Conservation (phyloP, 2,113 vertebrate species). For the Hemibagrus wyckioides region DNA sequence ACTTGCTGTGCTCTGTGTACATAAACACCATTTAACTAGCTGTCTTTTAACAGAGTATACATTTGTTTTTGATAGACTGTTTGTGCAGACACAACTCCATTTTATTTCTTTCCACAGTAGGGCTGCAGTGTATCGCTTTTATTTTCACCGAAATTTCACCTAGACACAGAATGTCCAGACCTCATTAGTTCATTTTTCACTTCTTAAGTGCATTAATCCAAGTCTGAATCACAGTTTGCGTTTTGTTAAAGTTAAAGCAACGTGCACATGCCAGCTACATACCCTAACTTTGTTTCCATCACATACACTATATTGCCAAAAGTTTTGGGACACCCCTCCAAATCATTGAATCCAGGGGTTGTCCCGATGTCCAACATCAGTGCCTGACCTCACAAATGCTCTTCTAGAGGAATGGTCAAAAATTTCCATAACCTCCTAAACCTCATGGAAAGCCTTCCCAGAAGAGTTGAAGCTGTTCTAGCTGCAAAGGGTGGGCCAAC, state of each 20-base stretch:
- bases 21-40: background rate
- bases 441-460: no score
- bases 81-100: background rate
- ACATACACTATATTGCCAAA: no score
- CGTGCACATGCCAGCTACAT: background rate
- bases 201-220: background rate
- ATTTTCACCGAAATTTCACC: background rate
- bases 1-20: no score
- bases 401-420: no score
- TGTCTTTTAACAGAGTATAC: background rate
- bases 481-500: no score
- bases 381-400: no score
- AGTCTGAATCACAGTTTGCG: background rate
- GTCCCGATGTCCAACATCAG: no score
- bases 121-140: background rate
- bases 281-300: background rate
- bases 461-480: no score
- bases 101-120: background rate
- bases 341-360: no score
- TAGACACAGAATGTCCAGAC: background rate
- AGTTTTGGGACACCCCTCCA: no score
- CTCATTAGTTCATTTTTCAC: background rate
- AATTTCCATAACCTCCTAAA: no score
- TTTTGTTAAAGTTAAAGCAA: background rate
- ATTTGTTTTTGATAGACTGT: background rate